Evolutionary conservation across 1,140 invertebrate species (phyloP), one percentile per base, ranked within the genome.

Genomic region (Magallana angulata): DNA sequence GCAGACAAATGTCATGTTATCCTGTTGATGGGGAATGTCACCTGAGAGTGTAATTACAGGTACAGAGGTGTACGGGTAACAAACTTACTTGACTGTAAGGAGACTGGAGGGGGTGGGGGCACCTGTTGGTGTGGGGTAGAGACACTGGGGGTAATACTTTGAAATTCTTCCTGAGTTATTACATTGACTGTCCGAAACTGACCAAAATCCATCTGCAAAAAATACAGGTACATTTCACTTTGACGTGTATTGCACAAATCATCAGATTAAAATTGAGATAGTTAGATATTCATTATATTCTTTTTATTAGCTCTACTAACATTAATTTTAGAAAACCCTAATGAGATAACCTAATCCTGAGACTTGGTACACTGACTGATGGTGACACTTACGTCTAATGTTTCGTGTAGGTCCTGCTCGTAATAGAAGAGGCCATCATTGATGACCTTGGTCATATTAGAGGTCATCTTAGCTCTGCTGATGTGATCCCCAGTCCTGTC

Each of bases 361-460:
- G 36, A 48, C 36, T 48, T 48, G 36, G 36, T 48, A 48, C 36
- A 48, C 5, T 48, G 36, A 48, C 36, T 48, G 36, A 48, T 48
- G 36, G 2, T 48, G 36, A 48, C 36, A 48, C 80, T 14, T 14
- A 82, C 80, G 14, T 82, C 80, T 16, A 82, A 18, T 12, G 90
- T 89, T 57, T 93, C 93, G 91, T 91, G 92, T 8, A 94, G 88
- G 76, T 93, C 92, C 87, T 94, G 92, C 95, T 99, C 98, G 93
- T 99, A 99, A 93, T 98, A 98, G 93, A 96, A 97, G 7, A 99
- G 96, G 9, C 98, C 98, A 95, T 99, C 98, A 93, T 99, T 98
- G 90, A 99, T 99, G 12, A 97, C 97, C 94, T 98, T 97, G 89
- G 97, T 98, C 87, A 99, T 95, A 93, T 99, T 98, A 94, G 99